Evolutionary conservation across 2,797 vertebrate genomes (phyloP).

Genomic region (Fistularia tabacaria): DNA sequence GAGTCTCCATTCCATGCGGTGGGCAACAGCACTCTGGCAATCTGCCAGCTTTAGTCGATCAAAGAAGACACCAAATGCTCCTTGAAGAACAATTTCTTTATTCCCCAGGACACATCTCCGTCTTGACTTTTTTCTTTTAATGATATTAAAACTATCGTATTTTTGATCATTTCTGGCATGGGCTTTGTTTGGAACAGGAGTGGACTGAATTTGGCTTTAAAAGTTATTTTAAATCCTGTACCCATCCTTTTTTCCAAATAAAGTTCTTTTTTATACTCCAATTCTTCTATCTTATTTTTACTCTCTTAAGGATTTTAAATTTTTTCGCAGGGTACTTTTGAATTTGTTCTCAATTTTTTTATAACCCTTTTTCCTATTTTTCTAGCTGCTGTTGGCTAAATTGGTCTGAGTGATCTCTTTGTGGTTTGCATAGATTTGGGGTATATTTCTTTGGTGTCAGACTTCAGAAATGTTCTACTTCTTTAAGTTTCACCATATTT

Average conservation of each 20-base stretch:
- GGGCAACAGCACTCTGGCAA: no score
- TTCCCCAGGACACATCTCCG: not conserved
- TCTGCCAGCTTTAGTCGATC: no score
- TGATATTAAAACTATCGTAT: no score
- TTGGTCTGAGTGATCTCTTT: conserved; percentile 28
- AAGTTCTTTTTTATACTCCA: conserved; percentile 23
- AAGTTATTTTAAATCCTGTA: conserved; percentile 15
- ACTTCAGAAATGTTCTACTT: conserved; percentile 18
- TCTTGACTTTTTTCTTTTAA: no score
- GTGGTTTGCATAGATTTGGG: conserved; percentile 29
- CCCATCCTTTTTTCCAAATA: conserved; percentile 23
- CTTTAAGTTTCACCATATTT: not conserved
- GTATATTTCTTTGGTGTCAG: conserved; percentile 19
- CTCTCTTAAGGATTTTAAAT: conserved; percentile 49
- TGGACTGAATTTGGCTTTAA: no score
- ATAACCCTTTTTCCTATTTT: conserved; percentile 9
- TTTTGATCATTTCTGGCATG: no score
- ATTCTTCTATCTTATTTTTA: conserved; percentile 30
- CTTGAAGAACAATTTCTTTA: no score
- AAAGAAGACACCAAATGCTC: no score
- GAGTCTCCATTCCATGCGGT: no score
- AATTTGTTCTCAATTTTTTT: conserved; percentile 31
- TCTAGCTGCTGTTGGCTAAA: conserved; percentile 30
- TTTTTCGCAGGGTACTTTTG: conserved; percentile 2
- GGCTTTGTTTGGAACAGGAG: no score